Conservation (phyloP, 2,888 invertebrate species). For the Venusia cambrica region DNA sequence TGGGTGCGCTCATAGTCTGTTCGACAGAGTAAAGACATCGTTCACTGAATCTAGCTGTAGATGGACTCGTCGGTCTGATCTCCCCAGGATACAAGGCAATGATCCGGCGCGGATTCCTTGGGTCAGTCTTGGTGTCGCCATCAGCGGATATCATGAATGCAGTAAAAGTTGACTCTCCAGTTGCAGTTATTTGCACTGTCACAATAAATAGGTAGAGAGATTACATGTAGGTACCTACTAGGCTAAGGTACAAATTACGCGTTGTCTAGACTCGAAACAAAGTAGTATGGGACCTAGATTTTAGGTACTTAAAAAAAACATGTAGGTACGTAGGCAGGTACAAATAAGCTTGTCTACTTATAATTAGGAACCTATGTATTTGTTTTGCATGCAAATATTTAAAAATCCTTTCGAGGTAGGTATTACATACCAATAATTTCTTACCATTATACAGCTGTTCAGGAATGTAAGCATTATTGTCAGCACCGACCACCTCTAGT, state of each 20-base stretch:
- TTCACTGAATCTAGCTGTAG: slow-evolving; percentile 59
- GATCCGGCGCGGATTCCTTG: slow-evolving; percentile 54
- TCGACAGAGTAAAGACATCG: slow-evolving; percentile 65
- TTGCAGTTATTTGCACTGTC: slow-evolving; percentile 54
- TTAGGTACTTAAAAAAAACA: too few species aligned
- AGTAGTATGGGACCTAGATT: too few species aligned
- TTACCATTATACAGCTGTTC: slow-evolving; percentile 65
- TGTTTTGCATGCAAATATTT: too few species aligned
- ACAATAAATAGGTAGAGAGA: neutral
- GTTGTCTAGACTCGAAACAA: too few species aligned
- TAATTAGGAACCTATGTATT: too few species aligned
- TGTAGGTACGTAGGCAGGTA: too few species aligned
- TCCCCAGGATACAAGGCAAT: slow-evolving; percentile 55
- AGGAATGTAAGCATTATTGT: slow-evolving; percentile 58
- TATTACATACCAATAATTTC: neutral
- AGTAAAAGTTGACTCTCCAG: slow-evolving; percentile 56
- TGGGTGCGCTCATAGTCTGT: slow-evolving; percentile 50
- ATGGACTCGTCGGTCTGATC: slow-evolving; percentile 46
- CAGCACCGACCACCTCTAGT: slow-evolving; percentile 45
- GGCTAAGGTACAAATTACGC: too few species aligned
- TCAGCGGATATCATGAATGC: slow-evolving; percentile 69
- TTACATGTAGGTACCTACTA: too few species aligned
- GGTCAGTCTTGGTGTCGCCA: slow-evolving; percentile 58
- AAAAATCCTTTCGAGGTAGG: neutral
- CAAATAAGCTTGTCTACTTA: too few species aligned